Conservation (phyloP, 2,797 vertebrate genomes). For the Brotogeris chrysoptera region DNA sequence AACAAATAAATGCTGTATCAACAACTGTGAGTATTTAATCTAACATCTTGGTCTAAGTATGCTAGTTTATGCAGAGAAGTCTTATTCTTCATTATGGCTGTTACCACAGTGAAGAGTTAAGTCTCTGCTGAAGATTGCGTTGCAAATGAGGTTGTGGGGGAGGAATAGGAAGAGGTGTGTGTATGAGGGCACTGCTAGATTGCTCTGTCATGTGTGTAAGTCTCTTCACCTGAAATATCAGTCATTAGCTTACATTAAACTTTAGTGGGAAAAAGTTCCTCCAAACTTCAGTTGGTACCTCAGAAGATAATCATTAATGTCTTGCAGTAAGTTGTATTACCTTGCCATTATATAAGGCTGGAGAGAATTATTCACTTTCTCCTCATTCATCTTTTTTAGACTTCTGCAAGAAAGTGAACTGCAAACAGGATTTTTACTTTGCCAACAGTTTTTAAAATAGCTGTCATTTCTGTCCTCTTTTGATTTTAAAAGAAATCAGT, state of each 20-base stretch:
- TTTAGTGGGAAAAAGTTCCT: background rate
- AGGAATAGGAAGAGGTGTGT: background rate
- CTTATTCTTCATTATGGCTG: background rate
- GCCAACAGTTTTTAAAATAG: constrained; percentile 11
- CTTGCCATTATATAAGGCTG: background rate
- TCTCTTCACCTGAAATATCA: background rate
- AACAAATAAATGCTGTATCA: background rate
- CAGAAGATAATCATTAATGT: background rate
- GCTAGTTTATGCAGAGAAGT: background rate
- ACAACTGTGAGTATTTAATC: background rate
- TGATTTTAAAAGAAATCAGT: background rate
- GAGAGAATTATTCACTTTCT: background rate
- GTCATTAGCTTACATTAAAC: background rate
- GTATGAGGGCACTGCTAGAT: background rate
- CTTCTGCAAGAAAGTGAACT: background rate
- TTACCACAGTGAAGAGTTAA: background rate
- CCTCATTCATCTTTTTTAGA: background rate
- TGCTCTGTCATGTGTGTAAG: background rate
- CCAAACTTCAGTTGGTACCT: background rate
- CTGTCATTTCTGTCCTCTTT: background rate
- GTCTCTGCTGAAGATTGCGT: background rate
- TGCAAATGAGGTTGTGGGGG: background rate
- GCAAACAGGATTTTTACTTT: background rate
- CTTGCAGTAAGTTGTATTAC: background rate
- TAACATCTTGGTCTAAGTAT: background rate